These are phyloP conservation scores for Scalopus aquaticus DNA, from an alignment of 2,113 vertebrate genomes.

Conservation along the genomic window DNA sequence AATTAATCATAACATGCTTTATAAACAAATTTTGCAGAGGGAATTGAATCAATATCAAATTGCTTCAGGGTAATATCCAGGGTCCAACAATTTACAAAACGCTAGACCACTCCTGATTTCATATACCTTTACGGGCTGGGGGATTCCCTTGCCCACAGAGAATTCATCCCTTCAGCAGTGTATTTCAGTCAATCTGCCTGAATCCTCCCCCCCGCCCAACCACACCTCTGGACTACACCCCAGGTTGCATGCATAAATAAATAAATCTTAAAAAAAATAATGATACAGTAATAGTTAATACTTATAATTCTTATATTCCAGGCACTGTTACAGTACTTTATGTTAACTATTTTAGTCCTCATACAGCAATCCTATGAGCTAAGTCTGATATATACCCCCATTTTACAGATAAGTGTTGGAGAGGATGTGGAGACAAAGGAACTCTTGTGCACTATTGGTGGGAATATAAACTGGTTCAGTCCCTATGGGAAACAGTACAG, in stretches of 20 bases:
- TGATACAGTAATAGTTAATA: background rate
- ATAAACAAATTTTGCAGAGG: conserved; percentile 13
- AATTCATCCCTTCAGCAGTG: too few species aligned
- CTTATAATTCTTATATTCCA: background rate
- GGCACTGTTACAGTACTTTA: background rate
- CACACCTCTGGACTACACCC: too few species aligned
- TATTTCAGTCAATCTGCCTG: too few species aligned
- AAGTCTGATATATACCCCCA: background rate
- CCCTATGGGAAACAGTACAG: too few species aligned
- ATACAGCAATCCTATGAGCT: background rate
- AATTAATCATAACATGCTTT: conserved; percentile 47
- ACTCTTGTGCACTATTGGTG: too few species aligned
- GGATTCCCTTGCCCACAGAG: too few species aligned
- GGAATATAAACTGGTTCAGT: too few species aligned
- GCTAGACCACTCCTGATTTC: background rate
- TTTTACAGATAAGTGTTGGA: conserved; percentile 7
- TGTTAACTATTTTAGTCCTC: background rate
- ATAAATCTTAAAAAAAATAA: too few species aligned
- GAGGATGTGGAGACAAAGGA: too few species aligned
- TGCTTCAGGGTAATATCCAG: background rate
- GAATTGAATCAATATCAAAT: background rate
- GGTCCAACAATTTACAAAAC: background rate
- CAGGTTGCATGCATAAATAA: too few species aligned
- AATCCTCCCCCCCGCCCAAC: too few species aligned
- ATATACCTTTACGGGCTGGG: background rate